Evolutionary conservation across 2,797 vertebrate species (phyloP), one percentile per base, ranked within the genome.

Genomic region (Falco novaeseelandiae): DNA sequence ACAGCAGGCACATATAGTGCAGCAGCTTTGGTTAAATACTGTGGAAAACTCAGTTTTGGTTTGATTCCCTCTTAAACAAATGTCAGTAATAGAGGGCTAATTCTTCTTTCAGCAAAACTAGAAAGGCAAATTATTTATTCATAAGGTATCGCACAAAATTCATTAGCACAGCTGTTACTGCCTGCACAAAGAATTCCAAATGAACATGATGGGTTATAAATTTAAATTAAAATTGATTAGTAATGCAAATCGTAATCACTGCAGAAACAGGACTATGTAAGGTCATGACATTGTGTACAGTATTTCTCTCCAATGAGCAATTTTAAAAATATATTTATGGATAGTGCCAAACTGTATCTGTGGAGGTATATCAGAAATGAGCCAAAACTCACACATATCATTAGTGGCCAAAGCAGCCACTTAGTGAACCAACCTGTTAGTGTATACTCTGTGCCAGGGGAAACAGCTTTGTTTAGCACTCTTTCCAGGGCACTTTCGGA

Each of bases 221-320:
- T 96, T 96, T 96, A 96, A 97, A 97, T 97, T 89, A 94, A 93
- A 97, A 97, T 87, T 97, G 80, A 97, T 97, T 95, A 95, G 95
- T 96, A 97, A 95, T 94, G 80, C 81, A 96, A 89, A 96, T 91
- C 62, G 86, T 94, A 93, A 94, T 95, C 85, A 86, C 67, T 96
- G 80, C 49, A 91, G 83, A 84, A 96, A 70, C 54, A 94, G 44
- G 46, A 62, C 65, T 88, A 51, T 77, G 58, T 93, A 86, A 92
- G 96, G 88, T 83, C 94, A 89, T 86, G 89, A 93, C 72, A 96
- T 49, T 94, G 66, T 79, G 67, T 85, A 82, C 61, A 79, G 46
- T 44, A 42, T 83, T 91, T 73, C 46, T 80, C 79, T 86, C 67
- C 69, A 76, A 34, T 42, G 69, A 89, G 48, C 59, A 83, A 66